Evolutionary conservation across 2,113 vertebrate species (phyloP).

Genomic region (Epinephelus lanceolatus): DNA sequence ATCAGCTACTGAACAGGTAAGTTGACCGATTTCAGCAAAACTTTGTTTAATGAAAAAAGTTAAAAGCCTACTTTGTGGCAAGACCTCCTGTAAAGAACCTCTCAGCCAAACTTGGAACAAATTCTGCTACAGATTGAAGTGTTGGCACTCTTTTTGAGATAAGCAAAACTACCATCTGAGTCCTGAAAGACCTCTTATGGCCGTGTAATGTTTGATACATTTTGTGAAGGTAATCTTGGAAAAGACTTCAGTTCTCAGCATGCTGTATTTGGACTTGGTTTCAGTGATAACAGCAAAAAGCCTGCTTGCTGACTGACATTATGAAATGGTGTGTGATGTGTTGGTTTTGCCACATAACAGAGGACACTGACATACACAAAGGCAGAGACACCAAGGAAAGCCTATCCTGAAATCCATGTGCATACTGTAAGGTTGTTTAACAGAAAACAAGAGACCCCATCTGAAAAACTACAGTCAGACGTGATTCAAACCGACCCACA

Average conservation of each 20-base stretch:
- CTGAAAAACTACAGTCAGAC: not conserved
- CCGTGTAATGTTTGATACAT: slow-evolving; percentile 8
- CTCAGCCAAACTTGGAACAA: slow-evolving; percentile 4
- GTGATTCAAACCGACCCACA: not conserved
- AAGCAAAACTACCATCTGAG: slow-evolving; percentile 10
- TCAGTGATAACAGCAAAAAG: slow-evolving; percentile 5
- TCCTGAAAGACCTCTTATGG: not conserved
- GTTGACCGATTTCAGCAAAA: slow-evolving; percentile 6
- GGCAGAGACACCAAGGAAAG: not conserved
- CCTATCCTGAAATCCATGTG: not conserved
- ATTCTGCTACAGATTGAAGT: slow-evolving; percentile 18
- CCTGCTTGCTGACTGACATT: not conserved
- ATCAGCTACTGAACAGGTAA: not conserved
- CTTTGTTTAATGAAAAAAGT: slow-evolving; percentile 10
- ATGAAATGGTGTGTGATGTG: not conserved
- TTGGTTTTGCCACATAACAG: slow-evolving; percentile 7
- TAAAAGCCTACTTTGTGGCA: slow-evolving; percentile 16
- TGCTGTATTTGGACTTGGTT: not conserved
- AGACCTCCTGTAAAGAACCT: slow-evolving; percentile 14
- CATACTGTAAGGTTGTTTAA: not conserved
- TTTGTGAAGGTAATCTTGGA: slow-evolving; percentile 9
- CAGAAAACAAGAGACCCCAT: not conserved
- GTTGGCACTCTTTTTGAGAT: slow-evolving; percentile 29
- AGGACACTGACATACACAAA: not conserved
- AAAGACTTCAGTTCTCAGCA: slow-evolving; percentile 1